These are phyloP conservation scores for Ia io DNA, from an alignment of 2,113 vertebrate species.

Conservation along the genomic window DNA sequence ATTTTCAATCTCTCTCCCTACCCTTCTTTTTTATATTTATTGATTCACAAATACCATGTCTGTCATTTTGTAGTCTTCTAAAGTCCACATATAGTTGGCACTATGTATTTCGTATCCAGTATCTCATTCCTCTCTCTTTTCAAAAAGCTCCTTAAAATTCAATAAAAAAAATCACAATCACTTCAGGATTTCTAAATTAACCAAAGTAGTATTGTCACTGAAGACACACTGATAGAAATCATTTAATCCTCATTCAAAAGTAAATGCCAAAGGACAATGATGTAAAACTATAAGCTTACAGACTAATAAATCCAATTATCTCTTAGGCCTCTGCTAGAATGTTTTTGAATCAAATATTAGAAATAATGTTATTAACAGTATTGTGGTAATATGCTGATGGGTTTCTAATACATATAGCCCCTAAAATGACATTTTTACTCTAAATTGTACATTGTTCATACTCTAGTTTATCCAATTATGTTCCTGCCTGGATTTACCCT, in stretches of 20 bases:
- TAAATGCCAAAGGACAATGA: slow-evolving; percentile 4
- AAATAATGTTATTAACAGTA: not conserved
- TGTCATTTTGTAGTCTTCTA: slow-evolving; percentile 7
- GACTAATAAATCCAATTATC: not conserved
- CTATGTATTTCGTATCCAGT: not conserved
- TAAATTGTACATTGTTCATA: not conserved
- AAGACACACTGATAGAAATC: slow-evolving; percentile 19
- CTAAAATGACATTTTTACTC: not conserved
- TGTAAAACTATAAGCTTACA: not conserved
- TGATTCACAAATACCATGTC: not conserved
- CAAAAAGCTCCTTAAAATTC: slow-evolving; percentile 4
- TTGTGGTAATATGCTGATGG: not conserved
- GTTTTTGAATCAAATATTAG: slow-evolving; percentile 4
- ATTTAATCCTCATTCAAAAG: slow-evolving; percentile 25
- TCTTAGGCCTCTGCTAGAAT: not conserved
- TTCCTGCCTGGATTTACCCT: not conserved
- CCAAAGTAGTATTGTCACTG: slow-evolving; percentile 13
- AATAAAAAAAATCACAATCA: not conserved
- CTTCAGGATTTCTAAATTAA: slow-evolving; percentile 52
- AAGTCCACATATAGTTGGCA: not conserved
- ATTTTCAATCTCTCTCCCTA: not conserved
- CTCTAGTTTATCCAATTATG: not conserved
- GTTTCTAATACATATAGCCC: not conserved
- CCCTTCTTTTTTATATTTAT: not conserved
- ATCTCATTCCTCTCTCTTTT: not conserved